Evolutionary conservation across 2,113 vertebrate species (phyloP).

Genomic region (Peucedramus taeniatus): DNA sequence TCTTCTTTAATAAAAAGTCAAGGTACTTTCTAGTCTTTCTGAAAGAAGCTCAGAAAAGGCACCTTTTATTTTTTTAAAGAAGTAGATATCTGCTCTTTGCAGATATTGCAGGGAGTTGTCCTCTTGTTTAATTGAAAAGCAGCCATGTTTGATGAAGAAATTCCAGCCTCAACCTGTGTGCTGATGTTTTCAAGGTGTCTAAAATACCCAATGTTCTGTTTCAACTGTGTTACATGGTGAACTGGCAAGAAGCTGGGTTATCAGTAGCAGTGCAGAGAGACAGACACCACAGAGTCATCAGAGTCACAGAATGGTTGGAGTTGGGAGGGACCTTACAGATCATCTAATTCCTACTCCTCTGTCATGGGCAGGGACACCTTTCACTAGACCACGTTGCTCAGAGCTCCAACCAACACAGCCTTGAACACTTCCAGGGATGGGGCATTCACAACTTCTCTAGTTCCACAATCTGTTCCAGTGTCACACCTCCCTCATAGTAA

Average conservation of each 20-base stretch:
- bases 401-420: not conserved
- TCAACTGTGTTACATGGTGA: not conserved
- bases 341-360: not conserved
- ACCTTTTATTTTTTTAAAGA: not conserved
- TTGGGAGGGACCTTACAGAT: not conserved
- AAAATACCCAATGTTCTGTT: not conserved
- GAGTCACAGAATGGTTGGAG: not conserved
- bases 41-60: not conserved
- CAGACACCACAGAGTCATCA: rapidly evolving
- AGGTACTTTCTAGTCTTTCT: not conserved
- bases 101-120: not conserved
- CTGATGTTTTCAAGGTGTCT: not conserved
- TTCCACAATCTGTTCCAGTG: too few species aligned
- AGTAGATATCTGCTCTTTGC: slow-evolving; percentile 36
- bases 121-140: slow-evolving; percentile 11
- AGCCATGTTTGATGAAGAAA: not conserved
- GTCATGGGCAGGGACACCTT: not conserved
- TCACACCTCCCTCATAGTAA: not conserved
- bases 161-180: not conserved
- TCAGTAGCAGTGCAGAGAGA: not conserved
- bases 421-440: not conserved
- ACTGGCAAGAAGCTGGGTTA: not conserved
- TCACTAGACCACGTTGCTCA: not conserved
- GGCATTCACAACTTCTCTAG: not conserved
- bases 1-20: not conserved